Evolutionary conservation across 2,888 invertebrate species (phyloP), one percentile per base, ranked within the genome.

Genomic region (Nomada ferruginata): DNA sequence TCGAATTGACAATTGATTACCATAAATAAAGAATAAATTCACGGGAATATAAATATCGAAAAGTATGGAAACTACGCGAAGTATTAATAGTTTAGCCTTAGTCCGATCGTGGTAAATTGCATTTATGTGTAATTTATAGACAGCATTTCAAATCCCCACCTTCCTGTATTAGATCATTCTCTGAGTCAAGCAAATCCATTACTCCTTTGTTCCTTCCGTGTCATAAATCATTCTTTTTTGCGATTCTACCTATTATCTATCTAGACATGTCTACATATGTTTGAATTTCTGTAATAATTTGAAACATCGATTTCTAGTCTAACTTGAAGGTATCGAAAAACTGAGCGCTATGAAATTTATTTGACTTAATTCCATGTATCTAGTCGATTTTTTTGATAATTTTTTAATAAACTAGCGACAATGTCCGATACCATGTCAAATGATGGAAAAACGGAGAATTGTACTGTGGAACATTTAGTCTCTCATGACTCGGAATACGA

Each of bases 401-500:
- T 55, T 66, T 59, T 0, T 44, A 63, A 29, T 10, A 69, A 18
- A 65, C 7, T 52, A 47, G 15, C n/a, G 44, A 75, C 0, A 66
- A 85, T 84, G 85, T 71, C 68, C 55, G 29, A 72, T 10, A 60
- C 72, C 44, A 11, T 15, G 47, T 50, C 65, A 26, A 65, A 68
- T 13, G 71, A 76, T 53, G 74, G 71, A 20, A 64, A 36, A 52
- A 50, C 42, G 65, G 82, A 78, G 4, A 85, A 85, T 2, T 59
- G 65, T 36, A 61, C n/a, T 7, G 57, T 82, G 44, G 83, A 76
- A 2, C 85, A 79, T 55, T 77, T 79, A 7, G 65, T 89, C 64
- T 90, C 91, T 10, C 89, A 94, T 9, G 97, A 97, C 90, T 96
- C 96, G 0, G 97, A 97, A 89, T 97, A 96, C 89, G 97, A 97